phyloP scores from a whole-genome alignment of 2,888 invertebrate genomes.

The Oscheius sp. region DNA sequence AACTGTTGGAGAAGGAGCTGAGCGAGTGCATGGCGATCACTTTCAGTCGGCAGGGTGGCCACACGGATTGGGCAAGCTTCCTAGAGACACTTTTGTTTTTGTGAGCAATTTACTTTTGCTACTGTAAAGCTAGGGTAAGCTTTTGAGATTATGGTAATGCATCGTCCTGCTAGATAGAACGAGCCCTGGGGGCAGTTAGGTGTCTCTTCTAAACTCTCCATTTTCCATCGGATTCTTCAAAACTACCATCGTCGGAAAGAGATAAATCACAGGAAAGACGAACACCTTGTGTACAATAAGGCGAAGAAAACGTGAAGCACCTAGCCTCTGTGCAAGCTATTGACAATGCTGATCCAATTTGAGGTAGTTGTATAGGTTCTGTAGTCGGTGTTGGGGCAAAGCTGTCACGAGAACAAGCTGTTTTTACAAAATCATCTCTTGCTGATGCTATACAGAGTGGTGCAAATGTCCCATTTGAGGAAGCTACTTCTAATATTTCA shows the following conservation, averaged over 20 bases:
- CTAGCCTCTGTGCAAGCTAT: slow-evolving; percentile 4
- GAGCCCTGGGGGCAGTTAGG: neutral
- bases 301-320: slow-evolving; percentile 21
- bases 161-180: neutral
- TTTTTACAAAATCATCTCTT: neutral
- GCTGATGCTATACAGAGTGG: slow-evolving; percentile 12
- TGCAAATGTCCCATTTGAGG: slow-evolving; percentile 1
- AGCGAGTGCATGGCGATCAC: slow-evolving; percentile 15
- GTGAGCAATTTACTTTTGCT: neutral
- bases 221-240: neutral
- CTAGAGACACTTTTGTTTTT: neutral
- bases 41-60: slow-evolving; percentile 9
- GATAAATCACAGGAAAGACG: neutral
- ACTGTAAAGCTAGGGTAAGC: neutral
- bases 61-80: slow-evolving; percentile 15
- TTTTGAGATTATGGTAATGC: neutral
- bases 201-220: neutral
- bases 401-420: slow-evolving; percentile 3
- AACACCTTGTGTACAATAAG: slow-evolving; percentile 9
- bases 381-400: neutral
- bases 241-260: neutral
- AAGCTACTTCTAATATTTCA: neutral
- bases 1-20: slow-evolving; percentile 11
- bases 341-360: neutral
- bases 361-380: neutral